Evolutionary conservation across 2,113 vertebrate genomes (phyloP).

Genomic region (Xiphorhynchus elegans): DNA sequence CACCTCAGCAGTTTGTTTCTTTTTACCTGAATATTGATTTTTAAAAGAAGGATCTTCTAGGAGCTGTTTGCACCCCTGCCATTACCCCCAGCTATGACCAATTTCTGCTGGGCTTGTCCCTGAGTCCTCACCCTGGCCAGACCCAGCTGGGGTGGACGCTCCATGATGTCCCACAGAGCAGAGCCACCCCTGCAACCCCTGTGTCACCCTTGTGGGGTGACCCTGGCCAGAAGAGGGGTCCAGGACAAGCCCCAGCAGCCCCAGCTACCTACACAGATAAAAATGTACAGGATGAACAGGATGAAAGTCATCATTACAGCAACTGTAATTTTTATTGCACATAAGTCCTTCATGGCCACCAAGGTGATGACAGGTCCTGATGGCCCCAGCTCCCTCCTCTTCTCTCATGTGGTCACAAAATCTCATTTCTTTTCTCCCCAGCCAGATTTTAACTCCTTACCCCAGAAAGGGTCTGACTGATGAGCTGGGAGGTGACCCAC

Average conservation of each 20-base stretch:
- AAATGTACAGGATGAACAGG: background rate
- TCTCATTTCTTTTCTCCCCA: background rate
- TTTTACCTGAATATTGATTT: background rate
- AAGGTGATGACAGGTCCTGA: background rate
- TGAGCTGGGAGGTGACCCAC: background rate
- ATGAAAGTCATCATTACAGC: background rate
- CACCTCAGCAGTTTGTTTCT: background rate
- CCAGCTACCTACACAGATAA: background rate
- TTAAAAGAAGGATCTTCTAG: background rate
- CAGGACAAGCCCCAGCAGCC: background rate
- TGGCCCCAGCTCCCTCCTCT: background rate
- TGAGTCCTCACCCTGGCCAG: accelerated
- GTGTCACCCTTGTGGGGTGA: accelerated
- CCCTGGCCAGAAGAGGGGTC: background rate
- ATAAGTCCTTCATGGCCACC: accelerated
- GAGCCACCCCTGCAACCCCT: accelerated
- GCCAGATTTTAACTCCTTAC: background rate
- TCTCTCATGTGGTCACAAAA: background rate
- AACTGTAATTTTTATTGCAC: background rate
- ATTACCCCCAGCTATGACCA: background rate
- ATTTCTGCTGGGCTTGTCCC: background rate
- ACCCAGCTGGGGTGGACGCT: background rate
- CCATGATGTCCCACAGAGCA: background rate
- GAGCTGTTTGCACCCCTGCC: background rate
- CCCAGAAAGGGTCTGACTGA: accelerated